Evolutionary conservation across 2,888 invertebrate genomes (phyloP).

Genomic region (Leucophora obtusa): DNA sequence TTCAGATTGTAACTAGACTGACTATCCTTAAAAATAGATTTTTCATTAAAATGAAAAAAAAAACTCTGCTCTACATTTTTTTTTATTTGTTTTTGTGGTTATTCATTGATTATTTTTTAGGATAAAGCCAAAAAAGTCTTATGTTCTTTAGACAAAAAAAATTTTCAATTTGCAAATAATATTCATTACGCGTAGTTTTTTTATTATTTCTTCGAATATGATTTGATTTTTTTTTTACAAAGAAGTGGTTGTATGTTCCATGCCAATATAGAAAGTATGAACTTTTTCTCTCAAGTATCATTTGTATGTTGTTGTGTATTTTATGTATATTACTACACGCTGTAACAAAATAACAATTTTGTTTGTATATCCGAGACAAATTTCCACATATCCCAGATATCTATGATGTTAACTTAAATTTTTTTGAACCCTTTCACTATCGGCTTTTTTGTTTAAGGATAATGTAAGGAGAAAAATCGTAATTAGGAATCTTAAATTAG

Average conservation of each 20-base stretch:
- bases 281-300: conserved; percentile 6
- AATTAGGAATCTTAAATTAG: too few relatives aligned
- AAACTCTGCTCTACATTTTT: conserved; percentile 50
- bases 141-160: too few relatives aligned
- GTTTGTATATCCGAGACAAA: too few relatives aligned
- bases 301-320: background rate
- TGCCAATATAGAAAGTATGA: conserved; percentile 38
- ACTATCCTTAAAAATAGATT: conserved; percentile 56
- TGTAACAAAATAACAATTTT: too few relatives aligned
- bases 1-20: conserved; percentile 28
- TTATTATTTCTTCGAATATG: background rate
- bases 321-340: background rate
- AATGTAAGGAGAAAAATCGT: too few relatives aligned
- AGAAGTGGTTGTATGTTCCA: conserved; percentile 6
- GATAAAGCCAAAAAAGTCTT: conserved; percentile 43
- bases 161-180: conserved; percentile 38
- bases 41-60: conserved; percentile 27
- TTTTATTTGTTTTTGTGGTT: conserved; percentile 20
- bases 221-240: conserved; percentile 12
- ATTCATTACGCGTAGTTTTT: conserved; percentile 50
- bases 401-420: too few relatives aligned
- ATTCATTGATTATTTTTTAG: conserved; percentile 52
- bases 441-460: too few relatives aligned
- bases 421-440: too few relatives aligned
- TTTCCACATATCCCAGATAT: too few relatives aligned